Evolutionary conservation across 2,113 vertebrate species (phyloP).

Genomic region (Coregonus clupeaformis): DNA sequence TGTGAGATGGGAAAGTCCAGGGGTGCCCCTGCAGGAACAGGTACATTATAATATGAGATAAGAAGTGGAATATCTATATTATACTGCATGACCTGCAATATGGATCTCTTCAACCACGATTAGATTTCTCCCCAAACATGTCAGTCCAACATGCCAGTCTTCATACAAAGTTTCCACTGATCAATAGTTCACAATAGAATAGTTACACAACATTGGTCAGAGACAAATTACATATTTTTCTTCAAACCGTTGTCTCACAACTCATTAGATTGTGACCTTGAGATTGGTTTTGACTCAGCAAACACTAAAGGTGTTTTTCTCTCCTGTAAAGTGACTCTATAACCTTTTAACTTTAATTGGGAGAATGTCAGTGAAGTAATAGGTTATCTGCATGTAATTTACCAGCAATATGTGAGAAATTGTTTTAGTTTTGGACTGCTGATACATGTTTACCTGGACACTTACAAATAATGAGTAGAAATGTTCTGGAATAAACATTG

Average conservation of each 20-base stretch:
- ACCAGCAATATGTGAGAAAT: not conserved
- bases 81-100: not conserved
- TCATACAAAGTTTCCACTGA: not conserved
- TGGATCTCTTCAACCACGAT: not conserved
- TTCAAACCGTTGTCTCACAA: not conserved
- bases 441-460: not conserved
- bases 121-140: too few species aligned
- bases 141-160: too few species aligned
- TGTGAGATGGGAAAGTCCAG: conserved; percentile 86
- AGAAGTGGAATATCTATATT: too few species aligned
- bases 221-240: not conserved
- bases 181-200: not conserved
- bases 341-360: conserved; percentile 24
- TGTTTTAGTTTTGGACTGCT: not conserved
- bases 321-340: conserved; percentile 25
- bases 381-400: not conserved
- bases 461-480: not conserved
- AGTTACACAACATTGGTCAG: not conserved
- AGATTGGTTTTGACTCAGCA: conserved; percentile 22
- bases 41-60: conserved; percentile 62
- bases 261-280: not conserved
- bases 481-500: not conserved
- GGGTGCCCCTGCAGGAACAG: conserved; percentile 87
- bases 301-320: not conserved
- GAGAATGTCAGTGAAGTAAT: conserved; percentile 6